Conservation (phyloP, 2,797 vertebrate species). For the Knipowitschia caucasica region DNA sequence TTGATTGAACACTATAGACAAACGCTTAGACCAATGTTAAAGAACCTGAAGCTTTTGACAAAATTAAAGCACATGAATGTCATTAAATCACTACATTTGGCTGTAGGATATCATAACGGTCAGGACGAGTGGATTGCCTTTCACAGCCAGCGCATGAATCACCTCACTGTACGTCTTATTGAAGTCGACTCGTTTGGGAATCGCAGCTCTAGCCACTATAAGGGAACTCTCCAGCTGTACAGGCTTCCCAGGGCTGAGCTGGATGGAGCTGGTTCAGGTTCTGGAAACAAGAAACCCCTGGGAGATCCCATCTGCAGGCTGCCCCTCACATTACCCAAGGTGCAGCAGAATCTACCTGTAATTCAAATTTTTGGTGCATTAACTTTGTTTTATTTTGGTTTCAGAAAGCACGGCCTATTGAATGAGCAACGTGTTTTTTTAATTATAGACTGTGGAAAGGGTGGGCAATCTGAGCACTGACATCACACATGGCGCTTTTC, state of each 20-base stretch:
- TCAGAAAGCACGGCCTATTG: slow-evolving; percentile 75
- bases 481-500: too few species aligned
- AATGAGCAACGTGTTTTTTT: too few species aligned
- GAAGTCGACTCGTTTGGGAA: slow-evolving; percentile 86
- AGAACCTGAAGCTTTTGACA: too few species aligned
- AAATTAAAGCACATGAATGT: too few species aligned
- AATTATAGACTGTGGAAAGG: too few species aligned
- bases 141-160: slow-evolving; percentile 80
- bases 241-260: slow-evolving; percentile 74
- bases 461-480: too few species aligned
- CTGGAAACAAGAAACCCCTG: slow-evolving; percentile 38
- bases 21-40: too few species aligned
- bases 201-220: slow-evolving; percentile 85
- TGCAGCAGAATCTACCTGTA: slow-evolving; percentile 26
- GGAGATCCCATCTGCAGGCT: slow-evolving; percentile 80
- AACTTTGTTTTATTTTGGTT: slow-evolving; percentile 1
- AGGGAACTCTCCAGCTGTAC: slow-evolving; percentile 78
- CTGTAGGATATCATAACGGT: background rate
- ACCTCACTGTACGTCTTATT: slow-evolving; percentile 73
- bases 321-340: slow-evolving; percentile 83
- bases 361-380: background rate
- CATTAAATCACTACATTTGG: background rate
- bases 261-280: slow-evolving; percentile 42
- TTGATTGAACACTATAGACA: too few species aligned
- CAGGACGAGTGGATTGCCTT: slow-evolving; percentile 70